Conservation (phyloP, 2,888 invertebrate species). For the Phorcus lineatus region DNA sequence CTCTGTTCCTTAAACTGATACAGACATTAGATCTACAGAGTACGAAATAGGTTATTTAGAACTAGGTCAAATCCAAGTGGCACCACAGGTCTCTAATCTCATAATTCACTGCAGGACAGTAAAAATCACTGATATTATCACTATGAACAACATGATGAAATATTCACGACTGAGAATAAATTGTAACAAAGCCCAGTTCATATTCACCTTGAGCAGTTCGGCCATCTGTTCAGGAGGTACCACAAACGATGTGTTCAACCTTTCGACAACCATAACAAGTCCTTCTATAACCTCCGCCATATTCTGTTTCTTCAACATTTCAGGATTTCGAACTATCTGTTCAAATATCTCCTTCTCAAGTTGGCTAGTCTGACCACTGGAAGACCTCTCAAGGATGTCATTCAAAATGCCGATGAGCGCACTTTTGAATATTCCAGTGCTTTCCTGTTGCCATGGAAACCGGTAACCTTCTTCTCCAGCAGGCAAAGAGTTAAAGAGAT, state of each 20-base stretch:
- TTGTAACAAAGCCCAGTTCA: too few species aligned
- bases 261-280: conserved; percentile 35
- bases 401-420: not conserved
- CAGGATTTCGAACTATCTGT: not conserved
- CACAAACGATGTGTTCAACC: conserved; percentile 28
- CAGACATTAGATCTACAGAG: too few species aligned
- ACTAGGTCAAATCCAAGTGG: too few species aligned
- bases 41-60: too few species aligned
- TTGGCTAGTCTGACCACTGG: not conserved
- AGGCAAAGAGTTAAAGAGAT: not conserved
- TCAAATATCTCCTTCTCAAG: not conserved
- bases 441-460: conserved; percentile 1
- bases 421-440: not conserved
- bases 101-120: too few species aligned
- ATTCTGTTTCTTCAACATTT: conserved; percentile 8
- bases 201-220: conserved; percentile 53
- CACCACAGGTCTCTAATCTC: too few species aligned
- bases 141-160: too few species aligned
- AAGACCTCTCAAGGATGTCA: not conserved
- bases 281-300: conserved; percentile 35
- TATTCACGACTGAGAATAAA: too few species aligned
- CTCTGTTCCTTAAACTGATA: too few species aligned
- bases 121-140: too few species aligned
- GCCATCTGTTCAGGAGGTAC: conserved; percentile 51
- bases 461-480: not conserved